Evolutionary conservation across 2,113 vertebrate species (phyloP), one percentile per base, ranked within the genome.

Genomic region (Corvus hawaiiensis): DNA sequence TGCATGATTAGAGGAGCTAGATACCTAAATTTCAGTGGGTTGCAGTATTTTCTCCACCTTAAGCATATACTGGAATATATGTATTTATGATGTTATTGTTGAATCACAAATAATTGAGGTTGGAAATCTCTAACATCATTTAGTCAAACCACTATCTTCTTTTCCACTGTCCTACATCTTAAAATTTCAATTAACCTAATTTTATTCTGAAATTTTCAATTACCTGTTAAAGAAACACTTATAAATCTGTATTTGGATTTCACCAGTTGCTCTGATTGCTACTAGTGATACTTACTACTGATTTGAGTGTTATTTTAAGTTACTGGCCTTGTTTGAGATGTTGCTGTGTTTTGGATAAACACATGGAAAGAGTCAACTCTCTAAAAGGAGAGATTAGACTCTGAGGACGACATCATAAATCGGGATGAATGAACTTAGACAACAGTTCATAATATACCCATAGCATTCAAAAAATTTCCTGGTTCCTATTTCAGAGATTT

Each of bases 61-160:
- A 59, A 75, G 6, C 0, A 0, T 35, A 48, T 13, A 43, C 52
- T 64, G 1, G 0, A 55, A 69, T 16, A 13, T 27, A 43, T 30
- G 2, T 46, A 24, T 75, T 51, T 61, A 39, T 30, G 27, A 23
- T n/a, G 11, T 18, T 22, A 37, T 39, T 11, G 6, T 41, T 54
- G 39, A 76, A 35, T 54, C 11, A 32, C 8, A 48, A 48, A 11
- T 32, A 0, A 0, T 48, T 62, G 62, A 48, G 39, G 7, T 22
- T 76, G n/a, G 13, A 41, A 48, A 32, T 55, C 14, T 62, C 24
- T 54, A 35, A 35, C 6, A 4, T 23, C 2, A 62, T 62, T 62
- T 54, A 30, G 2, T 22, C 0, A 0, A 75, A 16, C 5, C 9
- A n/a, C 18, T 55, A 28, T 21, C 23, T 74, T 74, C 20, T 93